These are phyloP conservation scores for Conops quadrifasciatus DNA, from an alignment of 2,888 invertebrate genomes.

Conservation along the genomic window DNA sequence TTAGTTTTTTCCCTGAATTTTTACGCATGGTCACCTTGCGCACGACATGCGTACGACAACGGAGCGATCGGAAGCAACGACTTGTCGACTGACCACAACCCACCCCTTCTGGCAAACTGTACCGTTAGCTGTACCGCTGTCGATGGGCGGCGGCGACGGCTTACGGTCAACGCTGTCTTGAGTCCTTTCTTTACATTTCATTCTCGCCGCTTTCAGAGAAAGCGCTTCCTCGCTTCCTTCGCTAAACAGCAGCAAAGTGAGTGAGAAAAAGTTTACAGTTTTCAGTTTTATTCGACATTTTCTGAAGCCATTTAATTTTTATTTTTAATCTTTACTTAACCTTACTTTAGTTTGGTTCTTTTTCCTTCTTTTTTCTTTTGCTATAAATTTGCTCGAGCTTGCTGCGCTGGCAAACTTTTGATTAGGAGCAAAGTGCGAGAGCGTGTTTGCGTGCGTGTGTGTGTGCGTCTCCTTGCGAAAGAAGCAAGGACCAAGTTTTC, in stretches of 20 bases:
- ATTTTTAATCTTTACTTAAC: too few relatives aligned
- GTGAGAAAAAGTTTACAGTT: not conserved
- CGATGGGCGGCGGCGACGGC: not conserved
- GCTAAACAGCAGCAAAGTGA: not conserved
- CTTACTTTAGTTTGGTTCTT: too few relatives aligned
- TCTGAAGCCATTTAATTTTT: conserved; percentile 1
- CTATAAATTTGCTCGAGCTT: conserved; percentile 27
- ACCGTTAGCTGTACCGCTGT: too few relatives aligned
- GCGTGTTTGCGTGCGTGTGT: not conserved
- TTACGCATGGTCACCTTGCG: conserved; percentile 33
- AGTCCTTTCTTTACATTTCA: not conserved
- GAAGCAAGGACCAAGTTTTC: not conserved
- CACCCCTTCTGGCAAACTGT: too few relatives aligned
- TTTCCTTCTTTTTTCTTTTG: too few relatives aligned
- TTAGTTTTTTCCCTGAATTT: conserved; percentile 31
- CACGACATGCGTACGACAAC: not conserved
- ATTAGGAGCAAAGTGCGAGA: conserved; percentile 21
- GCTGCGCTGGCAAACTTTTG: conserved; percentile 29
- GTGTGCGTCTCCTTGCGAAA: not conserved
- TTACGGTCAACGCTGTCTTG: conserved; percentile 21
- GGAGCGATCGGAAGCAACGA: too few relatives aligned
- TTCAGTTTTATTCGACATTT: conserved; percentile 5
- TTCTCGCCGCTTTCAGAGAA: not conserved
- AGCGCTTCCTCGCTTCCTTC: not conserved
- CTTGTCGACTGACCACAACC: too few relatives aligned